phyloP scores from a whole-genome alignment of 2,113 vertebrate species.

The Rhinoptilus africanus region DNA sequence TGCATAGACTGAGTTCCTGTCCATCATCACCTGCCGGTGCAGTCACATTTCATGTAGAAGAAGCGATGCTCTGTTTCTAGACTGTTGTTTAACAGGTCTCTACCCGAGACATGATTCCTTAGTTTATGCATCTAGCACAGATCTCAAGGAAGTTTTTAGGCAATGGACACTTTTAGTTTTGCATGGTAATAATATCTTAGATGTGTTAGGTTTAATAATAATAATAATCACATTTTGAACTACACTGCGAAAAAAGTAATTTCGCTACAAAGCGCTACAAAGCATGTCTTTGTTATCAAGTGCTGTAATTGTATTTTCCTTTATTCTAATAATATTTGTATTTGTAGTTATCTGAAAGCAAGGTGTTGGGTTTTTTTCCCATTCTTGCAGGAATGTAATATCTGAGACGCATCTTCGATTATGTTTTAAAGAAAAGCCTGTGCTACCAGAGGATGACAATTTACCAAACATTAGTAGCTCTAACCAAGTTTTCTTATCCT shows the following conservation, averaged over 20 bases:
- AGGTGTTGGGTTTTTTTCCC: not conserved
- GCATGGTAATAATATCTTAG: not conserved
- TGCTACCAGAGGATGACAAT: not conserved
- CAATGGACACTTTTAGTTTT: not conserved
- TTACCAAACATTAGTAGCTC: not conserved
- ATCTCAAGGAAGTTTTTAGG: not conserved
- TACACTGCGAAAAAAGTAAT: not conserved
- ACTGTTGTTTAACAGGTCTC: not conserved
- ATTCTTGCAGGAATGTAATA: not conserved
- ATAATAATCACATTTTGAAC: not conserved
- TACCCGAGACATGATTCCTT: not conserved
- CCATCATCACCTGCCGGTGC: not conserved
- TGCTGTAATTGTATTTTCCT: not conserved
- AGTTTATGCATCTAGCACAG: not conserved
- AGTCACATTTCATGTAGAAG: not conserved
- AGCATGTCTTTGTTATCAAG: not conserved
- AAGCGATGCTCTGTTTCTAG: not conserved
- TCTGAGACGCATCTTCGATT: not conserved
- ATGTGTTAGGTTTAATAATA: not conserved
- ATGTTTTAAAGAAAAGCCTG: not conserved
- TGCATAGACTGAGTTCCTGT: not conserved
- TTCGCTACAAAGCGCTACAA: not conserved
- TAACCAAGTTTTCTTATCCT: not conserved
- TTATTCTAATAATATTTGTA: not conserved
- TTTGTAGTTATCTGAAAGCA: not conserved